These are phyloP conservation scores for Polydrusus cervinus DNA, from an alignment of 2,888 invertebrate genomes.

Conservation along the genomic window DNA sequence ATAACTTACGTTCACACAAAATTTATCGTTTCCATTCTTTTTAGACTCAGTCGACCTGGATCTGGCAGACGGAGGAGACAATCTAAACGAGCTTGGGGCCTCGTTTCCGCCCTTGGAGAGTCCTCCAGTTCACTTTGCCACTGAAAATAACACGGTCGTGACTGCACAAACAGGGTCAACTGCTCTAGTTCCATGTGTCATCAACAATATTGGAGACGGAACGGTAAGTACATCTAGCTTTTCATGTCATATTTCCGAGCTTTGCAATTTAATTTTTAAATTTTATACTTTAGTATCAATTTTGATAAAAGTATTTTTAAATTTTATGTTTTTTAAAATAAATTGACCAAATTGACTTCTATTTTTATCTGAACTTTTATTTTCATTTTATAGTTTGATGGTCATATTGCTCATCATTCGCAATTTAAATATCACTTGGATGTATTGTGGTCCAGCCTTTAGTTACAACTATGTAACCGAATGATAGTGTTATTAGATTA, in stretches of 20 bases:
- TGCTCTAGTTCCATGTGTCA: constrained; percentile 87
- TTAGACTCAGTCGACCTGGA: constrained; percentile 58
- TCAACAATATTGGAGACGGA: constrained; percentile 90
- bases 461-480: too few species aligned
- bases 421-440: too few species aligned
- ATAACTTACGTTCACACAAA: constrained; percentile 28
- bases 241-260: not conserved
- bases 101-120: constrained; percentile 70
- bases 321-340: not conserved
- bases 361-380: too few species aligned
- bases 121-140: constrained; percentile 85
- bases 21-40: constrained; percentile 41
- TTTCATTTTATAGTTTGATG: too few species aligned
- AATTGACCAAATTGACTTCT: too few species aligned
- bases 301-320: not conserved
- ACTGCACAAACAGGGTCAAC: constrained; percentile 90
- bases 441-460: too few species aligned
- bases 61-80: constrained; percentile 64
- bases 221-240: constrained; percentile 76
- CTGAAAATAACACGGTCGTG: constrained; percentile 87
- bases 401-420: too few species aligned
- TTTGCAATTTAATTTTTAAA: constrained; percentile 1
- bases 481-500: too few species aligned
- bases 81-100: constrained; percentile 68
- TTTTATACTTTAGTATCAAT: not conserved